Evolutionary conservation across 2,113 vertebrate genomes (phyloP).

Genomic region (Eira barbara): DNA sequence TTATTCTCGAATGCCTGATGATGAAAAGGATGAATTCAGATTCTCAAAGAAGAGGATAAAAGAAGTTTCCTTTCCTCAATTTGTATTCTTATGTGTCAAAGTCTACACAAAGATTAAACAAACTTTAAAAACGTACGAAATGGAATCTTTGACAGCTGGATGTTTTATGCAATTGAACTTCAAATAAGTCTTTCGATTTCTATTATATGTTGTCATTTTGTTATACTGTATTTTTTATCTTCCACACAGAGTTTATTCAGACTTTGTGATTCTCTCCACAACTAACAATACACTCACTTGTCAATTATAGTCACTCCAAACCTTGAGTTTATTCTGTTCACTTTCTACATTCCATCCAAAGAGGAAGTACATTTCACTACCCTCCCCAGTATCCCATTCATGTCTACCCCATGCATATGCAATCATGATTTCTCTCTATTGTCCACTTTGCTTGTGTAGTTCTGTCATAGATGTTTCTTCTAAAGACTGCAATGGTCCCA

Average conservation of each 20-base stretch:
- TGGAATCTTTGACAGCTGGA: conserved; percentile 61
- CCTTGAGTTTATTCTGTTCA: conserved; percentile 11
- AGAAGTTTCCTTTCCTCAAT: conserved; percentile 46
- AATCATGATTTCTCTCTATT: background rate
- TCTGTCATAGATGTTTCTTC: background rate
- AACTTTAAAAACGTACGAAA: conserved; percentile 56
- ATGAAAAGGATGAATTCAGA: conserved; percentile 69
- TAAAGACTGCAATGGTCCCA: background rate
- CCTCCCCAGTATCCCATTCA: background rate
- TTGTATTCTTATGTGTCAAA: conserved; percentile 47
- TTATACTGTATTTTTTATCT: conserved; percentile 4
- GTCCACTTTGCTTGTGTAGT: background rate
- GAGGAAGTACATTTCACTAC: background rate
- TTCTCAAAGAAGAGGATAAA: conserved; percentile 66
- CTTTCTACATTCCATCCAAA: background rate
- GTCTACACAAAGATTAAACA: conserved; percentile 64
- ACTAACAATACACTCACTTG: background rate
- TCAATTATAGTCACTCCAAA: background rate
- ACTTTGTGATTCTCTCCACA: conserved; percentile 18
- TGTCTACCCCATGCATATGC: background rate
- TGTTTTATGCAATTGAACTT: conserved; percentile 59
- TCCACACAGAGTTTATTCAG: conserved; percentile 30
- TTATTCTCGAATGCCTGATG: conserved; percentile 61
- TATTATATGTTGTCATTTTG: conserved; percentile 65
- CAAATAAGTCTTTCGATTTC: conserved; percentile 64